phyloP scores from a whole-genome alignment of 1,140 invertebrate species.

The Drosophila oshimai region DNA sequence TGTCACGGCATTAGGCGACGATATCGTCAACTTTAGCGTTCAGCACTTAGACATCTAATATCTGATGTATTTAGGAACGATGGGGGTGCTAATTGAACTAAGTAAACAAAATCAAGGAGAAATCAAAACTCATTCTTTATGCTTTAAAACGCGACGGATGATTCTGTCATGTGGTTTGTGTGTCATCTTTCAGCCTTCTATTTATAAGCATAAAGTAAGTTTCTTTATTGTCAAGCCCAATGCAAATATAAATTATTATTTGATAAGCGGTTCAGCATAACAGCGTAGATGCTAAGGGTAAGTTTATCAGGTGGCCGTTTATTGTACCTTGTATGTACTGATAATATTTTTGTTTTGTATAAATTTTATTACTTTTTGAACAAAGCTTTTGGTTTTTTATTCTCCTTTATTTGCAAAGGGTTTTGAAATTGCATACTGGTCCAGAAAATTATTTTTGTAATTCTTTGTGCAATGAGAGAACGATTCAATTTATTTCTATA shows the following conservation, averaged over 20 bases:
- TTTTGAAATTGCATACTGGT: too few relatives aligned
- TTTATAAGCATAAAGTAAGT: slow-evolving; percentile 6
- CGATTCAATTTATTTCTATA: background rate
- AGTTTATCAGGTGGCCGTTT: background rate
- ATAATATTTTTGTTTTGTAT: background rate
- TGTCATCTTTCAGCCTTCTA: slow-evolving; percentile 14
- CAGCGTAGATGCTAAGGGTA: background rate
- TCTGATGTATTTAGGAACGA: background rate
- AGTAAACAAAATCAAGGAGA: background rate
- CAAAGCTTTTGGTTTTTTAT: too few relatives aligned
- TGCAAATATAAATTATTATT: slow-evolving; percentile 7
- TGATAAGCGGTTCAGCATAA: slow-evolving; percentile 3
- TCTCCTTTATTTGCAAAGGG: too few relatives aligned
- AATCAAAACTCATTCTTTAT: background rate
- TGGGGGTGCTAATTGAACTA: slow-evolving; percentile 21
- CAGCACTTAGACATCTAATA: slow-evolving; percentile 4
- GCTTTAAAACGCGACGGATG: background rate
- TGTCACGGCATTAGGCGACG: slow-evolving; percentile 43
- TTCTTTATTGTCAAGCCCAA: background rate
- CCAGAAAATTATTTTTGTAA: too few relatives aligned
- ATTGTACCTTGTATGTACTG: background rate
- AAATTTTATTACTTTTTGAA: too few relatives aligned
- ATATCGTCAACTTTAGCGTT: slow-evolving; percentile 42
- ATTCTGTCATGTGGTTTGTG: background rate
- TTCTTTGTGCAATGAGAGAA: background rate